A percentile compares a stretch with the other conserved stretches of the same genome.
These are phyloP conservation scores for Ptychodera flava DNA, from an alignment of 35 echinoderm and acorn worm species.

Conservation along the genomic window DNA sequence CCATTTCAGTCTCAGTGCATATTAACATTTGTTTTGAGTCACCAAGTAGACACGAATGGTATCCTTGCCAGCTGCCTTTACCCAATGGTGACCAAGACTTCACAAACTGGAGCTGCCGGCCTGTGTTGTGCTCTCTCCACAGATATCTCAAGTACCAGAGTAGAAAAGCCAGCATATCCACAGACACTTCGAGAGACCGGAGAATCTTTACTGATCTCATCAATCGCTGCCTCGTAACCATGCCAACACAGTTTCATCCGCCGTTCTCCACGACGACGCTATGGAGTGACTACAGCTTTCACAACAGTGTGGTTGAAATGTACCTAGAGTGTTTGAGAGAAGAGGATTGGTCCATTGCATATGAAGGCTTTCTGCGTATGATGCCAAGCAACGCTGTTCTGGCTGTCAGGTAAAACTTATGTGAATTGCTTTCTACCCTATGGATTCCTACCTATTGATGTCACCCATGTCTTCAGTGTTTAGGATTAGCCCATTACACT, in stretches of 20 bases:
- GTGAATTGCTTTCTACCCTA: too few species aligned
- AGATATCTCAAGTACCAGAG: slow-evolving; percentile 28
- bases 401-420: slow-evolving; percentile 28
- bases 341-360: slow-evolving; percentile 4
- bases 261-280: slow-evolving; percentile 7
- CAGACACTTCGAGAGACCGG: not conserved
- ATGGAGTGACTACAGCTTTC: slow-evolving; percentile 36
- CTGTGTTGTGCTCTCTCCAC: not conserved
- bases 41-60: too few species aligned
- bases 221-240: slow-evolving; percentile 38
- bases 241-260: slow-evolving; percentile 36
- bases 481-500: too few species aligned
- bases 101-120: too few species aligned
- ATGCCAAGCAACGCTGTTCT: slow-evolving; percentile 27
- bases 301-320: slow-evolving; percentile 28
- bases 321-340: slow-evolving; percentile 18
- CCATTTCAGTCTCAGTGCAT: too few species aligned
- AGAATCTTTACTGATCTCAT: slow-evolving; percentile 30
- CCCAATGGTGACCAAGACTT: too few species aligned
- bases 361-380: slow-evolving; percentile 5
- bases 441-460: too few species aligned
- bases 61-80: too few species aligned
- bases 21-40: too few species aligned
- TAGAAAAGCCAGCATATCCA: not conserved
- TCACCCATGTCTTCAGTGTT: too few species aligned